These are phyloP conservation scores for Pedetes capensis DNA, from an alignment of 2,113 vertebrate species.

Conservation along the genomic window DNA sequence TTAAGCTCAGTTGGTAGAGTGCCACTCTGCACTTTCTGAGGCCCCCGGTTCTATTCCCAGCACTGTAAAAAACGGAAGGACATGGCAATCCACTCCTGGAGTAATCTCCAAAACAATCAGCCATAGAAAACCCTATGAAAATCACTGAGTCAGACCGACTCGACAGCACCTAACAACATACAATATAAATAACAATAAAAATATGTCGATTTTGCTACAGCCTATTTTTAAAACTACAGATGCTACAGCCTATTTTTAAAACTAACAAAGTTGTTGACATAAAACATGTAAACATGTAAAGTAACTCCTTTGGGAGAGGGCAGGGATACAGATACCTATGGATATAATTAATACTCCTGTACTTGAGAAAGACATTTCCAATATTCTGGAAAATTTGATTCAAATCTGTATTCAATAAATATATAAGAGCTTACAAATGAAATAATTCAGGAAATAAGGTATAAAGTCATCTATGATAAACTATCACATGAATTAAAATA, in stretches of 20 bases:
- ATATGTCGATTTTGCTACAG: not conserved
- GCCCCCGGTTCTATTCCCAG: too few relatives aligned
- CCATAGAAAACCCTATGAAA: too few relatives aligned
- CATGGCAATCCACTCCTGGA: too few relatives aligned
- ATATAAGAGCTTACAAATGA: not conserved
- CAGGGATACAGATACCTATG: not conserved
- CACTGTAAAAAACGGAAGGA: too few relatives aligned
- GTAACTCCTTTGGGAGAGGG: not conserved
- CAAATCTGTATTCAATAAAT: conserved; percentile 32
- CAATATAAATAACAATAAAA: conserved; percentile 32
- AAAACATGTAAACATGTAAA: not conserved
- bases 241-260: not conserved
- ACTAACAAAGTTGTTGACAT: not conserved
- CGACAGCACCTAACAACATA: too few relatives aligned
- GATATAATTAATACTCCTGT: not conserved
- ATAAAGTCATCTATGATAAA: not conserved
- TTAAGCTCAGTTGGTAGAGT: too few relatives aligned
- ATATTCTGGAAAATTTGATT: conserved; percentile 27
- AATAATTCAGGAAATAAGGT: conserved; percentile 17
- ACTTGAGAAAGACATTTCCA: conserved; percentile 14
- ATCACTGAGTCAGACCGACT: too few relatives aligned
- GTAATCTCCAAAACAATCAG: too few relatives aligned
- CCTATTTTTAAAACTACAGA: conserved; percentile 11
- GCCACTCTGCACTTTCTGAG: too few relatives aligned
- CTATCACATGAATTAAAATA: conserved; percentile 19